Evolutionary conservation across 2,113 vertebrate species (phyloP).

Genomic region (Anhinga rufa): DNA sequence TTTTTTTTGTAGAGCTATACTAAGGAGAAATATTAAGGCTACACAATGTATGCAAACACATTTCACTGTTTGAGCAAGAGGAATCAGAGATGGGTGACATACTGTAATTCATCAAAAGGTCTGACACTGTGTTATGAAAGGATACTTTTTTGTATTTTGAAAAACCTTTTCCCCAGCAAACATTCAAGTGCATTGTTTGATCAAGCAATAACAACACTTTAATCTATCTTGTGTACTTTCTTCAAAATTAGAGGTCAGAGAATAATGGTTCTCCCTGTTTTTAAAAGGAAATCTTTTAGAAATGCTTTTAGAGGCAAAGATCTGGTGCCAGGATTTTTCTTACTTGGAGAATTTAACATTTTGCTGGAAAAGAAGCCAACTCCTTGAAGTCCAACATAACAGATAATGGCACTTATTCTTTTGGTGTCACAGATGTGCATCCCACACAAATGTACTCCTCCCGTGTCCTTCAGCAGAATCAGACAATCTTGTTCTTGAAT

Average conservation of each 20-base stretch:
- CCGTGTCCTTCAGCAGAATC: not conserved
- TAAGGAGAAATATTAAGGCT: constrained; percentile 20
- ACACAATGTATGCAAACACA: not conserved
- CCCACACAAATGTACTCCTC: not conserved
- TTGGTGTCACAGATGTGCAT: not conserved
- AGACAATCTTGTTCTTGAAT: not conserved
- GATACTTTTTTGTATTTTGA: not conserved
- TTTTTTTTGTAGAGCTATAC: not conserved
- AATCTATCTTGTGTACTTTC: not conserved
- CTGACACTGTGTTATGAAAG: not conserved
- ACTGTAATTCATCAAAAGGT: constrained; percentile 28
- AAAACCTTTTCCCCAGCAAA: constrained; percentile 26
- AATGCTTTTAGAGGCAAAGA: constrained; percentile 13
- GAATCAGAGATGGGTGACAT: not conserved
- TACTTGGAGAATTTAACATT: not conserved
- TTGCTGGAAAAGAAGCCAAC: not conserved
- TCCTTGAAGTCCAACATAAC: not conserved
- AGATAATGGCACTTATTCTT: not conserved
- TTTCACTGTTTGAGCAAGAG: not conserved
- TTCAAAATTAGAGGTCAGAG: constrained; percentile 20
- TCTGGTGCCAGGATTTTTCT: not conserved
- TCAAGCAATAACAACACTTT: constrained; percentile 40
- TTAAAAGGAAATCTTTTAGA: constrained; percentile 15
- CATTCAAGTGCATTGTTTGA: constrained; percentile 17
- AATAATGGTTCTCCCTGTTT: not conserved